Evolutionary conservation across 2,113 vertebrate species (phyloP), one percentile per base, ranked within the genome.

Genomic region (Nyctereutes procyonoides): DNA sequence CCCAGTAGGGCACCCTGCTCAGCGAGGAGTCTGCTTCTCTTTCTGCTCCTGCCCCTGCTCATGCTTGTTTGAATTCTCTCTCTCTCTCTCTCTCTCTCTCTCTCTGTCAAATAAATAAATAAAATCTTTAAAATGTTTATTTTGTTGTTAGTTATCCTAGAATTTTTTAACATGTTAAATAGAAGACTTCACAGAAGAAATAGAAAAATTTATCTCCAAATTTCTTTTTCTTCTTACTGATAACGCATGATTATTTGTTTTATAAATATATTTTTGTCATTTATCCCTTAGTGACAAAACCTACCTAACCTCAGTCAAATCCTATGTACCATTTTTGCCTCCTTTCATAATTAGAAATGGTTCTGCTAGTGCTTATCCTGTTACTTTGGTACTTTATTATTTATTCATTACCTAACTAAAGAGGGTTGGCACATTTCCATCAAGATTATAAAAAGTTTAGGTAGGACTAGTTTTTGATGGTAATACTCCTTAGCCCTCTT

Each of bases 201-300:
- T 58, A 38, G 35, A 20, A 85, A 92, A 94, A 56, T 55, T 26
- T 77, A 58, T 43, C 91, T 95, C 35, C 14, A 51, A 60, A 16
- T 96, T 88, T 96, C 15, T 62, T 65, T 97, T 96, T 82, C 67
- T 95, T 58, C 2, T 79, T 77, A 88, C 16, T 94, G 17, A 77
- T 81, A 73, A 2, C 28, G 4, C 28, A 12, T 90, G 24, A 83
- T 84, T 67, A 79, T 97, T 84, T 90, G 20, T 82, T 88, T 8
- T 69, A 16, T 93, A 92, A 56, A 74, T 95, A 71, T 86, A 48
- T 58, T 88, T 96, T 93, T 80, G 19, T 76, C 71, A 67, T 79
- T 94, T 38, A 10, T 65, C 53, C 51, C 20, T 67, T 58, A 60
- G 69, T 85, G 26, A 89, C 12, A 65, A 76, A 90, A 53, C 13